Conservation (phyloP, 2,888 invertebrate genomes). For the Cryptosula pallasiana region DNA sequence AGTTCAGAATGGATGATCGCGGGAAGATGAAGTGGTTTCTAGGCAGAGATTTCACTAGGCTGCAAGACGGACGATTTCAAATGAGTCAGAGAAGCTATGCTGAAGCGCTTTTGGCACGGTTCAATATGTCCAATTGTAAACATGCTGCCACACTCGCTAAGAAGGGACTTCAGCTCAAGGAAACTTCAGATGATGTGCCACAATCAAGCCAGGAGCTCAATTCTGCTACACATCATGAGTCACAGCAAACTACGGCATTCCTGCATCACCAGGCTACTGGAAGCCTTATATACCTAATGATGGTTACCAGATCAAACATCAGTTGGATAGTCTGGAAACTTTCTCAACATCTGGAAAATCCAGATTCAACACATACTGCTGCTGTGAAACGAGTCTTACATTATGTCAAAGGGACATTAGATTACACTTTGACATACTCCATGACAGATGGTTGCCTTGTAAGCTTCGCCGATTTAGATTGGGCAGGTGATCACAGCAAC, state of each 20-base stretch:
- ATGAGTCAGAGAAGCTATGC: background rate
- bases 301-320: background rate
- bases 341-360: background rate
- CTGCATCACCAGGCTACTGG: background rate
- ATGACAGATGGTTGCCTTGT: background rate
- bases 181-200: background rate
- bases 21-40: slow-evolving; percentile 2
- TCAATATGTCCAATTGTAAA: slow-evolving; percentile 4
- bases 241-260: background rate
- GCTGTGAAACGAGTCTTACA: background rate
- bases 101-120: background rate
- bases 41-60: background rate
- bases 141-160: background rate
- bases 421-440: background rate
- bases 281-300: slow-evolving; percentile 15
- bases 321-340: background rate
- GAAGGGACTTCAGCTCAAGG: background rate
- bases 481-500: background rate
- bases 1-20: too few relatives aligned
- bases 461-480: background rate
- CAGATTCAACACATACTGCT: background rate
- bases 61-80: background rate
- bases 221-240: too few relatives aligned
- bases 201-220: background rate
- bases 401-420: background rate